Base-by-base conservation (phyloP, 2,888 invertebrate species). In the Cylindroiulus punctatus region DNA sequence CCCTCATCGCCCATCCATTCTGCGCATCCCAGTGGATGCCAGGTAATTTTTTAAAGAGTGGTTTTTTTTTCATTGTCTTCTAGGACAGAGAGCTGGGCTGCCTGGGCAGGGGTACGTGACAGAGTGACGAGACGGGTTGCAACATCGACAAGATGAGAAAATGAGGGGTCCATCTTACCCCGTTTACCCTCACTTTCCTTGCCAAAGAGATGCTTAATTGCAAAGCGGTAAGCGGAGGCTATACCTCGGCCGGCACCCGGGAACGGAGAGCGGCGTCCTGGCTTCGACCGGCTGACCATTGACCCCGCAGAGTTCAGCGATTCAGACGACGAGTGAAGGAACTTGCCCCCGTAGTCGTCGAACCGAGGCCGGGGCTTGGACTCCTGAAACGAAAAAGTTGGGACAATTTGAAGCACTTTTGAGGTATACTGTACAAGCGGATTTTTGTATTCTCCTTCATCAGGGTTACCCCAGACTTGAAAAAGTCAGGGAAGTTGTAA, bases 331-430 rank as follows among this genome's bases (percentile, higher is more conserved):
- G 88, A 87, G 44, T 87, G 87, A 36, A 22, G 87, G 22, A 44
- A 84, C 47, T 81, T 65, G 76, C 36, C 84, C 4, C 84, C 86
- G 42, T 85, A 85, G 44, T 88, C 88, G 32, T 88, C 88, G 85
- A 89, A 89, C 14, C 89, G 87, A 40, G 89, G 88, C 10, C 87
- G 87, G 22, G 85, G 87, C 52, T 88, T 88, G 42, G 88, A 86
- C 44, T 88, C 88, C 88, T 89, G 88, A n/a, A n/a, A n/a, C n/a
- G n/a, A 65, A 65, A 65, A 65, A 52, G 7, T 36, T 36, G 36
- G 36, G 36, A n/a, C n/a, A n/a, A n/a, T n/a, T n/a, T n/a, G n/a
- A n/a, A n/a, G n/a, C n/a, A n/a, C n/a, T n/a, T n/a, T n/a, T n/a
- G n/a, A n/a, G n/a, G n/a, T n/a, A n/a, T n/a, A n/a, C n/a, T n/a